These are phyloP conservation scores for Heliothis peltigera DNA, from an alignment of 2,888 invertebrate species.

Conservation along the genomic window DNA sequence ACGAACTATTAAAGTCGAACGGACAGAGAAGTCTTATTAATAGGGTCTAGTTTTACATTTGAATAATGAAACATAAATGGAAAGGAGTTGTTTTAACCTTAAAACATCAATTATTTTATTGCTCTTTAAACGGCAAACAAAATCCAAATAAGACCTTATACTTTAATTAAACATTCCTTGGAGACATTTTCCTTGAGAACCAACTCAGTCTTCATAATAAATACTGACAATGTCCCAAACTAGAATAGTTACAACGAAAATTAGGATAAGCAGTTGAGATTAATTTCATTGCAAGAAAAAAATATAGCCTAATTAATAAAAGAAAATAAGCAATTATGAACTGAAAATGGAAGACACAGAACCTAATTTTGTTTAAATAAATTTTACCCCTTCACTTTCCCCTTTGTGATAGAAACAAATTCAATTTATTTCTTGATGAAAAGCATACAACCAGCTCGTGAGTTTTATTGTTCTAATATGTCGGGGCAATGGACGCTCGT, in stretches of 20 bases:
- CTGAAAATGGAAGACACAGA: conserved; percentile 19
- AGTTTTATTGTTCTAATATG: conserved; percentile 46
- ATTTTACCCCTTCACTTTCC: conserved; percentile 28
- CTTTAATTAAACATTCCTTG: background rate
- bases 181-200: background rate
- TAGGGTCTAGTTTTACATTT: no score
- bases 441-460: conserved; percentile 35
- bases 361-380: conserved; percentile 39
- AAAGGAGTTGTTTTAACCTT: no score
- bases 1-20: no score
- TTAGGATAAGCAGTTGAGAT: background rate
- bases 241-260: background rate
- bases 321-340: conserved; percentile 14
- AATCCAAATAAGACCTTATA: background rate
- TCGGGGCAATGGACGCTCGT: conserved; percentile 32
- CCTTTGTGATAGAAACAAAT: conserved; percentile 46
- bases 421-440: conserved; percentile 50
- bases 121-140: background rate
- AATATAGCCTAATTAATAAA: conserved; percentile 25
- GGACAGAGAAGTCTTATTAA: no score
- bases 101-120: no score
- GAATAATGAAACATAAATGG: no score
- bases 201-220: background rate
- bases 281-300: conserved; percentile 7
- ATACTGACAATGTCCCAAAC: background rate